These are phyloP conservation scores for Gorilla gorilla DNA, from an alignment of 2,113 vertebrate genomes.

Conservation along the genomic window DNA sequence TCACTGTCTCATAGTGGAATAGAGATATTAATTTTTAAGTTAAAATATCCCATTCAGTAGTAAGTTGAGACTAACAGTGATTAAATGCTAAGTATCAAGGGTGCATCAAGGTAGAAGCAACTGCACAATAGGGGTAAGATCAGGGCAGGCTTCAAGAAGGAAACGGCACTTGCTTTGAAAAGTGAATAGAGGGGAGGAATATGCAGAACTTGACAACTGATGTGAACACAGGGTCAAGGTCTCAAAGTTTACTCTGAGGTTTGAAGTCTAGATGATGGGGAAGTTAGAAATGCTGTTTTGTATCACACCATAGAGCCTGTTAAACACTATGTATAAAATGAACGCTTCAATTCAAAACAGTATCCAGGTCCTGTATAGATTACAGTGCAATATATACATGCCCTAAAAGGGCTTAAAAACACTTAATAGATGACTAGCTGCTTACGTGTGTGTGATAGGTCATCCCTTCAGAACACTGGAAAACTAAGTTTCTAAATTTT, in stretches of 20 bases:
- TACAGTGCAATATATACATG: neutral
- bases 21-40: neutral
- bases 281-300: neutral
- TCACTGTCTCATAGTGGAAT: neutral
- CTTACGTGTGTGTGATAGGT: neutral
- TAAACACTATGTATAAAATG: neutral
- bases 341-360: constrained; percentile 14
- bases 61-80: neutral
- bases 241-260: neutral
- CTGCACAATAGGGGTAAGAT: neutral
- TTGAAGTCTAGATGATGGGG: neutral
- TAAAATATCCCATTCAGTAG: neutral
- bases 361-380: neutral
- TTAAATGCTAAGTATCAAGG: neutral
- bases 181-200: neutral
- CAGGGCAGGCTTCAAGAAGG: neutral
- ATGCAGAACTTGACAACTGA: neutral
- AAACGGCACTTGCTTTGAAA: constrained; percentile 24
- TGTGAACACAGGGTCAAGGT: neutral
- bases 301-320: neutral
- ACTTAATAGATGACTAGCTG: neutral
- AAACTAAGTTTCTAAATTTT: constrained; percentile 24
- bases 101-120: neutral
- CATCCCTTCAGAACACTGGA: neutral
- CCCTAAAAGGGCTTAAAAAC: neutral